phyloP scores from a whole-genome alignment of 2,113 vertebrate genomes.

The Tragelaphus scriptus region DNA sequence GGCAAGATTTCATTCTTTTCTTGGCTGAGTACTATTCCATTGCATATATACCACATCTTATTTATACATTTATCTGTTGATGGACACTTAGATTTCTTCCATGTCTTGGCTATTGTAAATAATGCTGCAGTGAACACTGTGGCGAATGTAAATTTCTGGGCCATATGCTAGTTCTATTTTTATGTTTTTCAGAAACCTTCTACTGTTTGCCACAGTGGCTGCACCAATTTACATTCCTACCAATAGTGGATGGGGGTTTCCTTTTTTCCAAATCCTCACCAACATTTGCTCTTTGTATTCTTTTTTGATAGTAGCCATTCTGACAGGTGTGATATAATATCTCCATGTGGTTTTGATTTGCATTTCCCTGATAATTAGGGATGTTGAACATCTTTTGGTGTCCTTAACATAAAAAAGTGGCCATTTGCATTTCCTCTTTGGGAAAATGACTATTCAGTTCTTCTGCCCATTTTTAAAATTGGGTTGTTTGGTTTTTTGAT shows the following conservation, averaged over 20 bases:
- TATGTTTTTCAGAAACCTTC: neutral
- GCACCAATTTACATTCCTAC: neutral
- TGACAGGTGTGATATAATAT: neutral
- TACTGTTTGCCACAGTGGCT: neutral
- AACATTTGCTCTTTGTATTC: neutral
- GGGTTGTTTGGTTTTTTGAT: neutral
- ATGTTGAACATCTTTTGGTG: neutral
- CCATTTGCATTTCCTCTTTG: neutral
- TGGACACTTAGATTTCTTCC: neutral
- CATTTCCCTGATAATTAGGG: neutral
- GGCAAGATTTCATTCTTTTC: neutral
- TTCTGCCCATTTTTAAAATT: neutral
- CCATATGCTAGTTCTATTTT: neutral
- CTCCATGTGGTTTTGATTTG: neutral
- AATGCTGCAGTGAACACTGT: neutral
- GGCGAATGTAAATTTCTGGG: neutral
- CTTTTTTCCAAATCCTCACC: neutral
- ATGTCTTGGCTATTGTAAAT: neutral
- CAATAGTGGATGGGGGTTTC: neutral
- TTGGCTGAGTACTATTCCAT: neutral
- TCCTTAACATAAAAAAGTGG: neutral
- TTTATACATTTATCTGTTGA: neutral
- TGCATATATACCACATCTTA: neutral
- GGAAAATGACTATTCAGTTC: neutral
- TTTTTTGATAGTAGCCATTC: neutral